Evolutionary conservation across 92 coral and sea anemone genomes (phyloP).

Genomic region (Zoanthus sansibaricus): DNA sequence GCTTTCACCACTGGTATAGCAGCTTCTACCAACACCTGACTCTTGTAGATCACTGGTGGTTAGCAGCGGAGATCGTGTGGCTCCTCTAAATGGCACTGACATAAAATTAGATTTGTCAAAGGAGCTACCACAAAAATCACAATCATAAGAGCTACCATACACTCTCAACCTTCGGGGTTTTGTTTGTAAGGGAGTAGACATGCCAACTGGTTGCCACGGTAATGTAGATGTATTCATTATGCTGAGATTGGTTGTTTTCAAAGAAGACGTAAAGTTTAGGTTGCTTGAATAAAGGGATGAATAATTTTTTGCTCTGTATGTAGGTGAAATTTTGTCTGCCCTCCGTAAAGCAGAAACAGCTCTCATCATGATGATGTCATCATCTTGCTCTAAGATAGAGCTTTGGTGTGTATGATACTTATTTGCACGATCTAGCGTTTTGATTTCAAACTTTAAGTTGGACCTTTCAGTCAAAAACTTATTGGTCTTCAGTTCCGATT

Average conservation of each 20-base stretch:
- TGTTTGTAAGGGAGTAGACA: conserved; percentile 82
- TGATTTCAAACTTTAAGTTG: not conserved
- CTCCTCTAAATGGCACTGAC: conserved; percentile 18
- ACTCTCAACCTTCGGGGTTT: conserved; percentile 34
- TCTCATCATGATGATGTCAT: conserved; percentile 69
- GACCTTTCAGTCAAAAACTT: too few species aligned
- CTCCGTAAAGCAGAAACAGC: conserved; percentile 82
- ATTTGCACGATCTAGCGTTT: not conserved
- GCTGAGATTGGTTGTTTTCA: conserved; percentile 47
- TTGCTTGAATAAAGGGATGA: conserved; percentile 26
- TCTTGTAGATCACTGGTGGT: conserved; percentile 39
- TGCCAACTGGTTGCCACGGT: conserved; percentile 84
- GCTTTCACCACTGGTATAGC: conserved; percentile 14
- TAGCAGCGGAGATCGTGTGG: conserved; percentile 30
- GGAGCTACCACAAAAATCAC: conserved; percentile 45
- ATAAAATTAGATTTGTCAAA: conserved; percentile 12
- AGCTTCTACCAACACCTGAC: conserved; percentile 55
- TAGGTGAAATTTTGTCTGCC: conserved; percentile 67
- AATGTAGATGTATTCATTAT: conserved; percentile 64
- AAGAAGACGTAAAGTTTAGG: conserved; percentile 29
- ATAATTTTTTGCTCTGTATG: conserved; percentile 30
- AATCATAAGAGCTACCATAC: conserved; percentile 52
- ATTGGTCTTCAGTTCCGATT: not conserved
- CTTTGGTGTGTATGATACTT: not conserved
- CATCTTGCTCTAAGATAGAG: conserved; percentile 57